These are phyloP conservation scores for Ochotona curzoniae DNA, from an alignment of 2,113 vertebrate species.

Conservation along the genomic window DNA sequence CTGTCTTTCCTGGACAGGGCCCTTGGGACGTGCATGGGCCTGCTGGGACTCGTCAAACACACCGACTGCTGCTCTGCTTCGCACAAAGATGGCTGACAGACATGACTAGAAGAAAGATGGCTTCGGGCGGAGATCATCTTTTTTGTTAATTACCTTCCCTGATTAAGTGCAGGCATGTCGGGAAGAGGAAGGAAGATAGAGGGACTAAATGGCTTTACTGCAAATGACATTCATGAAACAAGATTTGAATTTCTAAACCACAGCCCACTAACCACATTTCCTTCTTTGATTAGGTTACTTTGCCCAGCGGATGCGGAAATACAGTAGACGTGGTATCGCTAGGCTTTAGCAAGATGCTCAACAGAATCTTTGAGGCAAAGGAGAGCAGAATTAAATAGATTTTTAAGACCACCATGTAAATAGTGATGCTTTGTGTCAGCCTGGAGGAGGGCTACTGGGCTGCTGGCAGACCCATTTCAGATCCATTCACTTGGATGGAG, in stretches of 20 bases:
- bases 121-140: neutral
- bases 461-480: neutral
- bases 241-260: conserved; percentile 54
- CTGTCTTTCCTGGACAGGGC: neutral
- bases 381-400: neutral
- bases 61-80: neutral
- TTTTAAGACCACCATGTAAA: neutral
- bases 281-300: conserved; percentile 59
- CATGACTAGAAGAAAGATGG: neutral
- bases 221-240: conserved; percentile 58
- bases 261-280: conserved; percentile 50
- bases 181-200: conserved; percentile 53
- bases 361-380: neutral
- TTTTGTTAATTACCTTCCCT: conserved; percentile 47
- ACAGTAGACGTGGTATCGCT: neutral
- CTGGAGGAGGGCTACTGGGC: neutral
- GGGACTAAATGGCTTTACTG: conserved; percentile 39
- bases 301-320: conserved; percentile 49
- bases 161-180: conserved; percentile 57
- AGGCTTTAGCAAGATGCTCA: conserved; percentile 18
- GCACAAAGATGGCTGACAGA: neutral
- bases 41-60: neutral
- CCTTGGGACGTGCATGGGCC: neutral
- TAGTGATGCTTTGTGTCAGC: neutral
- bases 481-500: neutral